Evolutionary conservation across 2,113 vertebrate genomes (phyloP).

Genomic region (Ceratotherium simum): DNA sequence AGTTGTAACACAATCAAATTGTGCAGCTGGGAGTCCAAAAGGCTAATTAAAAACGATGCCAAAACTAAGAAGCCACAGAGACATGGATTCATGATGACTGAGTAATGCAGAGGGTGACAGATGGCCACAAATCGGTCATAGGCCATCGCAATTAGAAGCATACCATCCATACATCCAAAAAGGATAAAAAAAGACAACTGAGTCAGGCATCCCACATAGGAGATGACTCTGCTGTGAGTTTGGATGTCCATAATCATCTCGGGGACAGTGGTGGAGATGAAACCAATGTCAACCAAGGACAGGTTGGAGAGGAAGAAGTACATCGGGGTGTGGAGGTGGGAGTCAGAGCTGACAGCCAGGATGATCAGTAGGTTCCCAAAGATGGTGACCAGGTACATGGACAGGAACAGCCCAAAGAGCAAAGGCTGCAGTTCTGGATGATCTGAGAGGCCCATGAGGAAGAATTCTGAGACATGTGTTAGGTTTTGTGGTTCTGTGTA

Average conservation of each 20-base stretch:
- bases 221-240: neutral
- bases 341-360: neutral
- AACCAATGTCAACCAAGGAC: neutral
- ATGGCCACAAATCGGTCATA: neutral
- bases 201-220: neutral
- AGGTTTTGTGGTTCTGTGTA: neutral
- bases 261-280: neutral
- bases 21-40: neutral
- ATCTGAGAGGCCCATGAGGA: neutral
- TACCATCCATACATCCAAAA: neutral
- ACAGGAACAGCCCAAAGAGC: neutral
- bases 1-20: neutral
- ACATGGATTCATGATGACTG: neutral
- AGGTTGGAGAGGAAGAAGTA: neutral
- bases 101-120: neutral
- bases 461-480: neutral
- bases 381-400: neutral
- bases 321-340: neutral
- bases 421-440: neutral
- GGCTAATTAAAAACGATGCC: neutral
- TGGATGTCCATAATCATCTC: neutral
- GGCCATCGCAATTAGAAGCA: neutral
- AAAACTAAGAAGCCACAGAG: neutral
- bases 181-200: neutral
- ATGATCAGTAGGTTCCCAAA: neutral